phyloP scores from a whole-genome alignment of 1,140 invertebrate genomes.

The Cylas formicarius region DNA sequence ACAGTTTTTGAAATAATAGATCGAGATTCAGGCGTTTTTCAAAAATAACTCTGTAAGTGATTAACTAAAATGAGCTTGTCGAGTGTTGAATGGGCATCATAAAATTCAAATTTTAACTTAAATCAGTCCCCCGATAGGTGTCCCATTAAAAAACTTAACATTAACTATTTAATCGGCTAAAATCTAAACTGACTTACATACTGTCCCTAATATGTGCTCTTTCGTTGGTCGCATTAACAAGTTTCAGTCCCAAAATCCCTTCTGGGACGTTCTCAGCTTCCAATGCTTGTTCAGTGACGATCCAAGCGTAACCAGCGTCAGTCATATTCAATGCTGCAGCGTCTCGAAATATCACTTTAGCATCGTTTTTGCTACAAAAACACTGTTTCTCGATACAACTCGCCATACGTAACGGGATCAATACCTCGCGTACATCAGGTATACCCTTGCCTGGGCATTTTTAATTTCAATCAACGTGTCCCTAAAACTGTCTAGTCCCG shows the following conservation, averaged over 20 bases:
- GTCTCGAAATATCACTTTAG: conserved; percentile 83
- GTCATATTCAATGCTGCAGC: conserved; percentile 84
- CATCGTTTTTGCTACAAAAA: conserved; percentile 71
- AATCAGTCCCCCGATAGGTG: no score
- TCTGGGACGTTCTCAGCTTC: conserved; percentile 77
- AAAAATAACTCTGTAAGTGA: no score
- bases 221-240: conserved; percentile 85
- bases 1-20: no score
- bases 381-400: not conserved
- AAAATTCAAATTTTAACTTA: no score
- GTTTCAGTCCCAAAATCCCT: conserved; percentile 77
- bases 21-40: no score
- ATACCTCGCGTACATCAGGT: conserved; percentile 88
- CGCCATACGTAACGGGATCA: not conserved
- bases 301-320: conserved; percentile 88
- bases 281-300: conserved; percentile 91
- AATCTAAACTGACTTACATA: conserved; percentile 61
- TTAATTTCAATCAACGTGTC: conserved; percentile 74
- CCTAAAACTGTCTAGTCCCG: conserved; percentile 71
- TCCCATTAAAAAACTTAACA: no score
- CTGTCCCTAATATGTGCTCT: conserved; percentile 81
- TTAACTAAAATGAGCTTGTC: no score
- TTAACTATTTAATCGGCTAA: no score
- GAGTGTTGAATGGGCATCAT: no score
- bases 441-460: conserved; percentile 79